Conservation (phyloP, 2,113 vertebrate genomes). For the Notothenia rossii region DNA sequence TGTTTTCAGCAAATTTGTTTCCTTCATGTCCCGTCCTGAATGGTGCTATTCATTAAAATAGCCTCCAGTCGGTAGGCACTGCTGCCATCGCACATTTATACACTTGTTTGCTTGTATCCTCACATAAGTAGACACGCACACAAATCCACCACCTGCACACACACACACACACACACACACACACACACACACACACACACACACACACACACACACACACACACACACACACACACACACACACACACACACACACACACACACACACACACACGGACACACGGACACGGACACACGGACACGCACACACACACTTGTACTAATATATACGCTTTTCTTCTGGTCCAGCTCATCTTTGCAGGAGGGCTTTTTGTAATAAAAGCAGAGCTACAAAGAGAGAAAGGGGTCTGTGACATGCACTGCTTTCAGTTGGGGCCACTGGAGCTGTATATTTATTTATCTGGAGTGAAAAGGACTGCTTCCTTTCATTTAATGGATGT, state of each 20-base stretch:
- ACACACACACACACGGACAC: no score
- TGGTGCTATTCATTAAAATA: conserved; percentile 79
- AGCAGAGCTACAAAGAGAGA: conserved; percentile 48
- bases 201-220: conserved; percentile 22
- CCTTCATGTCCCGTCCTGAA: conserved; percentile 73
- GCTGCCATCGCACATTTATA: conserved; percentile 72
- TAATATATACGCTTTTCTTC: conserved; percentile 50
- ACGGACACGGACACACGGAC: no score
- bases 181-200: not conserved
- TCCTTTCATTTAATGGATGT: conserved; percentile 37
- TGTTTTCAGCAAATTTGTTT: conserved; percentile 76
- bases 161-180: conserved; percentile 22
- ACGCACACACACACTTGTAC: conserved; percentile 49
- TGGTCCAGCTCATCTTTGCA: conserved; percentile 58
- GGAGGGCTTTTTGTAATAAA: conserved; percentile 38
- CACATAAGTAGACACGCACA: conserved; percentile 36
- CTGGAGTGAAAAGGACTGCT: conserved; percentile 23
- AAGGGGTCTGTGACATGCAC: conserved; percentile 27
- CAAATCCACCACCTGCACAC: conserved; percentile 45
- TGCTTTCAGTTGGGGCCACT: conserved; percentile 27
- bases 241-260: no score
- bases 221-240: no score
- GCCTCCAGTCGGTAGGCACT: conserved; percentile 66
- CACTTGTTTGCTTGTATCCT: conserved; percentile 55
- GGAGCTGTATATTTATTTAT: conserved; percentile 44